A percentile compares a stretch with the other conserved stretches of the same genome.
Evolutionary conservation across 2,113 vertebrate species (phyloP).

Genomic region (Ailuropoda melanoleuca): DNA sequence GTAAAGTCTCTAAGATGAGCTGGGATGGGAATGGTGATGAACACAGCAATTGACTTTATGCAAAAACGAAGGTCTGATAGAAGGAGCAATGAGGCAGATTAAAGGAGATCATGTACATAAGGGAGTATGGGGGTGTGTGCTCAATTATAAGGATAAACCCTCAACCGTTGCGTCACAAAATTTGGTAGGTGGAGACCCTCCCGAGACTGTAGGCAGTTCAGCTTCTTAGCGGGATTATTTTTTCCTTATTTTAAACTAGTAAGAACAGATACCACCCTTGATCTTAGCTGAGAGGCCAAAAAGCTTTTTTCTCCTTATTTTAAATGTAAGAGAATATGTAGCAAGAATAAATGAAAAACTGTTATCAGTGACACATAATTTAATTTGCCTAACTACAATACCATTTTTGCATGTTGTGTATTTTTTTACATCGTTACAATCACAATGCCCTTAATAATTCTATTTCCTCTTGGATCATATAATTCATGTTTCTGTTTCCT

Average conservation of each 20-base stretch:
- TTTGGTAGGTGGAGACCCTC: not conserved
- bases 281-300: not conserved
- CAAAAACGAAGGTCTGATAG: not conserved
- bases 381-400: not conserved
- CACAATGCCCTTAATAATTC: not conserved
- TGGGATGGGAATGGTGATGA: not conserved
- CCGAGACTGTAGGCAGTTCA: not conserved
- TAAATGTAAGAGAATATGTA: not conserved
- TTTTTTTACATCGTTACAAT: not conserved
- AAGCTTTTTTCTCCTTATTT: not conserved
- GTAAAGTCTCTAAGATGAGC: not conserved
- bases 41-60: not conserved
- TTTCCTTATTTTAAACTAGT: not conserved
- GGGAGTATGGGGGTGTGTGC: not conserved
- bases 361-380: not conserved
- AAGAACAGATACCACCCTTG: not conserved
- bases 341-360: not conserved
- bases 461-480: not conserved
- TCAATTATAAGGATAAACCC: not conserved
- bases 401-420: not conserved
- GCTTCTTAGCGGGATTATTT: not conserved
- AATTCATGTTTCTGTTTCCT: not conserved
- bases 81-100: not conserved
- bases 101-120: not conserved
- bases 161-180: not conserved